Evolutionary conservation across 2,797 vertebrate genomes (phyloP).

Genomic region (Avahi laniger): DNA sequence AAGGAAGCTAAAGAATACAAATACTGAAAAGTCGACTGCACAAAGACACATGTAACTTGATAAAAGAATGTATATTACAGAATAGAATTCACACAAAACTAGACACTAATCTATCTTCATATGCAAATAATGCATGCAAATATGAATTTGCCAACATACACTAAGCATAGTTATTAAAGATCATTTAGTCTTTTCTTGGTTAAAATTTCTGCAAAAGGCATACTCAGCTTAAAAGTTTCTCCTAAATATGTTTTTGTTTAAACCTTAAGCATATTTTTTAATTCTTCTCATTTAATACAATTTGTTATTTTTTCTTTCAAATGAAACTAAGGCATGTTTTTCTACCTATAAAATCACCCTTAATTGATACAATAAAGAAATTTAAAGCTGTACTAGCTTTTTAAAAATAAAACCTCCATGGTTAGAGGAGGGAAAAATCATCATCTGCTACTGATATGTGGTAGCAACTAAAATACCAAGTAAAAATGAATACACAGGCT

Average conservation of each 20-base stretch:
- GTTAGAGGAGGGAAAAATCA: background rate
- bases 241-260: background rate
- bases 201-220: constrained; percentile 28
- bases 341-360: background rate
- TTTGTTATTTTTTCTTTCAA: background rate
- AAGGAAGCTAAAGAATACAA: constrained; percentile 70
- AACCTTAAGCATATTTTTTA: background rate
- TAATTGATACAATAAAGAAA: constrained; percentile 28
- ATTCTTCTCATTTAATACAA: constrained; percentile 16
- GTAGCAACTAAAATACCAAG: background rate
- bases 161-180: background rate
- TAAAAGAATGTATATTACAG: background rate
- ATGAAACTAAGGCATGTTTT: background rate
- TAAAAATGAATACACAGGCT: background rate
- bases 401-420: background rate
- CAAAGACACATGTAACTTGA: background rate
- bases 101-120: background rate
- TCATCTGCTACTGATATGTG: background rate
- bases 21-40: constrained; percentile 60
- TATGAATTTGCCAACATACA: background rate
- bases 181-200: background rate
- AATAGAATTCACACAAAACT: background rate
- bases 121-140: background rate
- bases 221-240: background rate
- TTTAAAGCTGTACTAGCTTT: background rate